phyloP scores from a whole-genome alignment of 2,797 vertebrate species.

The Peromyscus attwateri region DNA sequence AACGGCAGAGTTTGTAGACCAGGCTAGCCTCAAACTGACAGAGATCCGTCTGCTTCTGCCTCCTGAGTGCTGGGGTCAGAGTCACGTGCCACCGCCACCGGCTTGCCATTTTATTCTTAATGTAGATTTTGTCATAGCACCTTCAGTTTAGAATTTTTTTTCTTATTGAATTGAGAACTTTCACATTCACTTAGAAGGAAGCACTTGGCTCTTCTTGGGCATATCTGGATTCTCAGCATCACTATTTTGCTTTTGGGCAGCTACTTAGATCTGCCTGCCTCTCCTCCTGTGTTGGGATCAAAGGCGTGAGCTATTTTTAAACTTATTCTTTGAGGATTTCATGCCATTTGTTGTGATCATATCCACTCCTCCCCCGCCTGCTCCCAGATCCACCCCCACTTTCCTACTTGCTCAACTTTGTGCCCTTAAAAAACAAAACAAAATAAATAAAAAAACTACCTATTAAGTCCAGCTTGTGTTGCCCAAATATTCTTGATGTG shows the following conservation, averaged over 20 bases:
- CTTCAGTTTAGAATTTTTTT: background rate
- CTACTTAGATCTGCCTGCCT: background rate
- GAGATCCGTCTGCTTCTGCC: background rate
- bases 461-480: background rate
- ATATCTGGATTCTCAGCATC: background rate
- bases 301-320: background rate
- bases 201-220: background rate
- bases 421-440: background rate
- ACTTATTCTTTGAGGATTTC: background rate
- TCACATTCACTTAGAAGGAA: background rate
- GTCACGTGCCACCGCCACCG: background rate
- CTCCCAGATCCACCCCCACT: background rate
- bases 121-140: background rate
- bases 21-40: background rate
- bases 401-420: background rate
- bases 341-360: background rate
- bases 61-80: background rate
- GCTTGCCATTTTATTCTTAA: background rate
- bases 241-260: background rate
- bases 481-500: background rate
- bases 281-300: too few relatives aligned
- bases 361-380: background rate
- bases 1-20: background rate
- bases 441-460: background rate
- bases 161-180: conserved; percentile 26